A percentile compares a stretch with the other conserved stretches of the same genome.
phyloP scores from a whole-genome alignment of 2,113 vertebrate species.

The Herpetotheres cachinnans region DNA sequence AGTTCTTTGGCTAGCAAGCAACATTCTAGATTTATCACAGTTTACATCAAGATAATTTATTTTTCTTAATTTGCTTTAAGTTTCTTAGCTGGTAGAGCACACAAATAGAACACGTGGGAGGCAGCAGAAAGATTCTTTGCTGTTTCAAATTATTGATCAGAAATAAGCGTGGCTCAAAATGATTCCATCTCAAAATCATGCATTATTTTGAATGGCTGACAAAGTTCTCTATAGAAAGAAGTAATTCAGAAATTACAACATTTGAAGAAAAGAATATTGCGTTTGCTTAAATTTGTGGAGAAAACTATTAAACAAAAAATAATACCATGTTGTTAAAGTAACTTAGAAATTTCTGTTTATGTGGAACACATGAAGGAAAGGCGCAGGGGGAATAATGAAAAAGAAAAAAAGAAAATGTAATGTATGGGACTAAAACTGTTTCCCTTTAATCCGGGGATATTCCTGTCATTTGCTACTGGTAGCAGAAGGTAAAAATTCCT shows the following conservation, averaged over 20 bases:
- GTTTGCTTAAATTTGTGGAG: not conserved
- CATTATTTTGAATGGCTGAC: not conserved
- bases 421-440: not conserved
- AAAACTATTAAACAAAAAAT: not conserved
- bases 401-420: not conserved
- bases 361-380: not conserved
- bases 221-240: not conserved
- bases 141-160: not conserved
- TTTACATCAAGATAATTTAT: not conserved
- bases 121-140: not conserved
- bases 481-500: not conserved
- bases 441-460: not conserved
- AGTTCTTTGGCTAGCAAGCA: not conserved
- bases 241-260: not conserved
- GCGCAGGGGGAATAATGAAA: not conserved
- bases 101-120: not conserved
- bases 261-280: not conserved
- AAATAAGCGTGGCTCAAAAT: not conserved
- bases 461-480: not conserved
- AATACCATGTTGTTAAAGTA: not conserved
- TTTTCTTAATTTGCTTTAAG: not conserved
- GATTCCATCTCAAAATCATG: not conserved
- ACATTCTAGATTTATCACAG: not conserved
- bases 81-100: not conserved
- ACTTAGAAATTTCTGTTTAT: not conserved